phyloP scores from a whole-genome alignment of 2,113 vertebrate genomes.

The Galeopterus variegatus region DNA sequence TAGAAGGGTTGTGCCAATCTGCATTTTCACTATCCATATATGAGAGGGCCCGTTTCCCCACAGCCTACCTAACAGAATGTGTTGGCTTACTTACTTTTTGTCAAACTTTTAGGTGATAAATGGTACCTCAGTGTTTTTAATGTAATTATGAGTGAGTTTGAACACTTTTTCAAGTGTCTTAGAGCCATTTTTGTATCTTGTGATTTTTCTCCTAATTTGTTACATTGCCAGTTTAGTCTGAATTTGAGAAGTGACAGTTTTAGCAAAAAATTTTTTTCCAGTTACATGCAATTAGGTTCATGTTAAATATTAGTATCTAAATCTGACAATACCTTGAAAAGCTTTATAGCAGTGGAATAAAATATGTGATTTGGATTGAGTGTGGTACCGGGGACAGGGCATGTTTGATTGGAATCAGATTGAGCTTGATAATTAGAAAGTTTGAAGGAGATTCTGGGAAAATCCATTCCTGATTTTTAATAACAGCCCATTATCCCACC shows the following conservation, averaged over 20 bases:
- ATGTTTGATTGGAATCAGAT: too few relatives aligned
- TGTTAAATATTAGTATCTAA: neutral
- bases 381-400: neutral
- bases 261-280: neutral
- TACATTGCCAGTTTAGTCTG: neutral
- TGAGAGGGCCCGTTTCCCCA: neutral
- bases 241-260: neutral
- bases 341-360: neutral
- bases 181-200: neutral
- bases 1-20: neutral
- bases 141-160: neutral
- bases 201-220: neutral
- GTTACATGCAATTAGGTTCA: neutral
- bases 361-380: accelerated
- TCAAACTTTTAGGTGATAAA: too few relatives aligned
- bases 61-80: neutral
- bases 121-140: neutral
- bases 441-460: neutral
- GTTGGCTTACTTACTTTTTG: neutral
- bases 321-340: neutral
- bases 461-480: neutral
- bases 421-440: neutral
- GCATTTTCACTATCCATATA: accelerated
- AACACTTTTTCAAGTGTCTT: too few relatives aligned
- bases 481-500: neutral